Evolutionary conservation across 2,113 vertebrate species (phyloP).

Genomic region (Ciconia maguari): DNA sequence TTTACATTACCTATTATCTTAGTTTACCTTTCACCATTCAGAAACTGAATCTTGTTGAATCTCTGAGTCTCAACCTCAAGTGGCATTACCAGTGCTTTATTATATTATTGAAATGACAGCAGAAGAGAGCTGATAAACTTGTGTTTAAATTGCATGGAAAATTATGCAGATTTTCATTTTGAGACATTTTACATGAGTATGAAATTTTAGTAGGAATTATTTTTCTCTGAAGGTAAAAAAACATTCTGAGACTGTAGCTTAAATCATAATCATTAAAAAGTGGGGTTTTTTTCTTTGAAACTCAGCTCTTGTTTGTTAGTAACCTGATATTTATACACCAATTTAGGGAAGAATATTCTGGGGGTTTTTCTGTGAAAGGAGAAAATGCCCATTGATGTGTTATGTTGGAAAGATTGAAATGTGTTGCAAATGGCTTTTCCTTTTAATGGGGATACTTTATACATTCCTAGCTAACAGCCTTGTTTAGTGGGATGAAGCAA

Average conservation of each 20-base stretch:
- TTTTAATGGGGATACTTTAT: not conserved
- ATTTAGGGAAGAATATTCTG: not conserved
- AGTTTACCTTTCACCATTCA: not conserved
- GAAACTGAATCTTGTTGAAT: not conserved
- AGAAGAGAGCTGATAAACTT: not conserved
- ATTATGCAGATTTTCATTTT: not conserved
- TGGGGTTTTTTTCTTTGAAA: not conserved
- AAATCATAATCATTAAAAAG: not conserved
- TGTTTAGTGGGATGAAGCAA: not conserved
- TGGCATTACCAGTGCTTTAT: not conserved
- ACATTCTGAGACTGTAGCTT: not conserved
- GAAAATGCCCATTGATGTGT: not conserved
- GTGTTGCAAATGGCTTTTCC: not conserved
- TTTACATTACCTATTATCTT: not conserved
- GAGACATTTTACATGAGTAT: not conserved
- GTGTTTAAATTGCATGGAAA: not conserved
- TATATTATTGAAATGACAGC: not conserved
- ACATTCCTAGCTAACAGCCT: not conserved
- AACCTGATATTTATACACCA: rapidly evolving
- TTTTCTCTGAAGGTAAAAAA: not conserved
- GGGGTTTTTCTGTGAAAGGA: not conserved
- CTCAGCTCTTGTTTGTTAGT: not conserved
- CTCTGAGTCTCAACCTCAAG: not conserved
- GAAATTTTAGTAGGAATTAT: not conserved
- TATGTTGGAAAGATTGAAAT: not conserved